These are phyloP conservation scores for Oceanodroma leucorhoa DNA, from an alignment of 2,797 vertebrate genomes.

Conservation along the genomic window DNA sequence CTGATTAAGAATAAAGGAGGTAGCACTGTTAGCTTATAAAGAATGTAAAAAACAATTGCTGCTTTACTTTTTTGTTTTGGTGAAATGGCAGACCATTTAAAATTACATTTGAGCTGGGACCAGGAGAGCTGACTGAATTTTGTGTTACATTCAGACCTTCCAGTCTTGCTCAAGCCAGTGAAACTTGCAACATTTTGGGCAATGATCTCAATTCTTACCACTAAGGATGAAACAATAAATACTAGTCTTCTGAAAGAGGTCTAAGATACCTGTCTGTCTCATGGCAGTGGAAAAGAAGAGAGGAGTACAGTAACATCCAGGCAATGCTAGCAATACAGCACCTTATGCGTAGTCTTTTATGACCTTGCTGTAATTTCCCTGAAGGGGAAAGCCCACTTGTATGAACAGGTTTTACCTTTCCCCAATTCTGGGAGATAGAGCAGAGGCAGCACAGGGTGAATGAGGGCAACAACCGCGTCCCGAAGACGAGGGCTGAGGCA, in stretches of 20 bases:
- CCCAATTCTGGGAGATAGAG: neutral
- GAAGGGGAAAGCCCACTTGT: neutral
- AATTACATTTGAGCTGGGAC: neutral
- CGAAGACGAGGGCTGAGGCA: neutral
- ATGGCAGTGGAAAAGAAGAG: neutral
- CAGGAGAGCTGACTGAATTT: neutral
- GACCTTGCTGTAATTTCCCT: neutral
- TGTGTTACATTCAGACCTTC: neutral
- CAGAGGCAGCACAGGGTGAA: neutral
- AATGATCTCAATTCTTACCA: neutral
- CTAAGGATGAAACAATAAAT: neutral
- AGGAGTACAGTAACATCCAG: neutral
- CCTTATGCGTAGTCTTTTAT: neutral
- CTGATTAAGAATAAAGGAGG: neutral
- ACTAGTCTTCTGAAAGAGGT: neutral
- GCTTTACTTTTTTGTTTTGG: neutral
- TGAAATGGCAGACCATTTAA: neutral
- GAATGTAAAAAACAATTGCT: neutral
- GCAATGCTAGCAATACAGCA: neutral
- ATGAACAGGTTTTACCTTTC: neutral
- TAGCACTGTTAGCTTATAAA: neutral
- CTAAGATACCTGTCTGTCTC: neutral
- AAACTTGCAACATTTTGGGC: neutral
- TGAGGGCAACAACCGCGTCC: neutral
- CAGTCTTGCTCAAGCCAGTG: neutral